phyloP scores from a whole-genome alignment of 2,113 vertebrate genomes.

The Alethe diademata region DNA sequence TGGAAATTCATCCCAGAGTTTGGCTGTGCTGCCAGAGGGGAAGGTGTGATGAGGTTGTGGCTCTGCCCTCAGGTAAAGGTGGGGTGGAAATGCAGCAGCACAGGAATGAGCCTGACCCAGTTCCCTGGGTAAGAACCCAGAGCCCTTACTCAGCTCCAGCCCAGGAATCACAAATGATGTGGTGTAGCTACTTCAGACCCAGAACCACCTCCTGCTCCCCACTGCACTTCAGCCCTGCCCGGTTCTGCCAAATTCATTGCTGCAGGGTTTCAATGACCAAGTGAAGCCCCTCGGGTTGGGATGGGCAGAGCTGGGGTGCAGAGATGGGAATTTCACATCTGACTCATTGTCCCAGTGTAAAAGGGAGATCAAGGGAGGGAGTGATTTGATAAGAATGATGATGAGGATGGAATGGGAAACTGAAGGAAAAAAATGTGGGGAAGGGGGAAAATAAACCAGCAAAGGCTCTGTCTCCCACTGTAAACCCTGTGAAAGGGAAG shows the following conservation, averaged over 20 bases:
- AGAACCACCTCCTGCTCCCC: not conserved
- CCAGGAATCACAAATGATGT: fast-evolving
- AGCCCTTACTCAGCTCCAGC: not conserved
- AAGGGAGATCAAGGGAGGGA: not conserved
- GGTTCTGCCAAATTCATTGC: not conserved
- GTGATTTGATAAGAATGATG: not conserved
- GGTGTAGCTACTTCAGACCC: not conserved
- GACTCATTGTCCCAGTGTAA: not conserved
- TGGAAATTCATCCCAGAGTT: not conserved
- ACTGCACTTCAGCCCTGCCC: not conserved
- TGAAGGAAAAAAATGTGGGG: not conserved
- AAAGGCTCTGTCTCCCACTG: fast-evolving
- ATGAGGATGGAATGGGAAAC: not conserved
- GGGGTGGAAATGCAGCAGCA: not conserved
- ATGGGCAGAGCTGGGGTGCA: not conserved
- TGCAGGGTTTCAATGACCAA: fast-evolving
- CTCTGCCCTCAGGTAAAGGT: not conserved
- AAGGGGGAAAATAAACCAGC: not conserved
- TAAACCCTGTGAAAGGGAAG: not conserved
- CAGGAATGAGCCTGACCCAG: not conserved
- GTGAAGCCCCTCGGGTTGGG: not conserved
- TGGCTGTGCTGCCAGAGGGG: not conserved
- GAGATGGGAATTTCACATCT: not conserved
- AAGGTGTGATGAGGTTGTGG: not conserved
- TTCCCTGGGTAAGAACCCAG: not conserved